Base-by-base conservation (phyloP, 1,140 invertebrate genomes). In the Papilio glaucus region DNA sequence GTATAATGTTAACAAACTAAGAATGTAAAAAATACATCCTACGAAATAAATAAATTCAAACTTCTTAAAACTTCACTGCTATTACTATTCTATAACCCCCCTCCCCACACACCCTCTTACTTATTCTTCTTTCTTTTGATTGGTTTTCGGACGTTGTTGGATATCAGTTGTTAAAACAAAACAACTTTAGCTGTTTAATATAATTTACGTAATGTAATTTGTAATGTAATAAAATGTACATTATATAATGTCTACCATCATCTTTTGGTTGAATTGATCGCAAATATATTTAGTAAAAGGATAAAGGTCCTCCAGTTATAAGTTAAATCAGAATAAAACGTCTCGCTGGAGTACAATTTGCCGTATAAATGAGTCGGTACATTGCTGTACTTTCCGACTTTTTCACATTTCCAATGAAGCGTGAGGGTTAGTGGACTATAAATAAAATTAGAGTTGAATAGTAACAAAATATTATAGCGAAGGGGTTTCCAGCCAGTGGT, bases 391-490 rank as follows among this genome's bases (percentile, higher is more conserved):
- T 68, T 6, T 45, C 13, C 18, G 62, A 68, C 24, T 68, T 68
- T 63, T 68, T 68, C 24, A 68, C 21, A 72, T 72, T 68, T 74
- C 39, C 65, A 77, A 72, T 75, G 68, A 42, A 69, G 68, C 71
- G 24, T 73, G 13, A 71, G 70, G 15, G 62, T 57, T 45, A 24
- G 39, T 62, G 12, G 62, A 72, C 57, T 73, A 77, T 80, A 83
- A 83, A 83, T 83, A 77, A 77, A 69, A 77, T 83, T 81, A 77
- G 38, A 45, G 24, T 68, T 26, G 21, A 42, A 68, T 45, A 68
- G 39, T 68, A 81, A 77, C 69, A 72, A 67, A 75, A 77, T 78
- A 79, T 81, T 82, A 77, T 72, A 71, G 79, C 74, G 76, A 57
- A 80, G 77, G 78, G 79, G 72, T 74, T 78, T 76, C 61, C 73